Base-by-base conservation (phyloP, 2,113 vertebrate genomes). In the Nannospalax galili region DNA sequence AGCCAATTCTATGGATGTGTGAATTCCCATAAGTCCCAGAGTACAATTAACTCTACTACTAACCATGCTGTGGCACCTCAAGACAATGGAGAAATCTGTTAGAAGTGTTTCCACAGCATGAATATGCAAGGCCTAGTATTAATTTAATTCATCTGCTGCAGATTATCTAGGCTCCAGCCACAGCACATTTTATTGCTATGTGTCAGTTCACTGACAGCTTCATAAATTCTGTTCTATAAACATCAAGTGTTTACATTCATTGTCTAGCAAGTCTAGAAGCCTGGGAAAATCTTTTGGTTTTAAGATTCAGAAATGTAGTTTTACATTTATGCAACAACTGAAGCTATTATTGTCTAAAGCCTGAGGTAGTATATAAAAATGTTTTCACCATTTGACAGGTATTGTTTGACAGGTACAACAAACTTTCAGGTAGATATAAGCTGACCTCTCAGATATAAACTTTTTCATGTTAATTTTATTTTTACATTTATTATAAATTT, bases 71-170 rank as follows among this genome's bases (percentile, higher is more conserved):
- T 92, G 92, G 84, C 96, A 97, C 96, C 96, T 97, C 95, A 87
- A 96, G 96, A 97, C 97, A 97, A 97, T 96, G 94, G 92, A 92
- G 90, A 97, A 97, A 97, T 97, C 93, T 93, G 95, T 92, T 96
- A 94, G 90, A 94, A 95, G 84, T 92, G 94, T 97, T 97, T 96
- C 80, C 96, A 97, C 96, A 90, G 52, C 96, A 97, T 97, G 94
- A 97, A 97, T 97, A 97, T 97, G 95, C 96, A 97, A 97, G 90
- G n/a, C 40, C 32, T 32, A 84, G 94, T 96, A 97, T 97, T 97
- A 97, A 84, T 88, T 62, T 96, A 96, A 97, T 94, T 96, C 94
- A 97, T 95, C 92, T 95, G 92, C 84, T 91, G 84, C 85, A 90
- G 87, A 91, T 96, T 96, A 97, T 90, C 95, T 87, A 93, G 79